These are phyloP conservation scores for Gila orcuttii DNA, from an alignment of 2,113 vertebrate species.

Conservation along the genomic window DNA sequence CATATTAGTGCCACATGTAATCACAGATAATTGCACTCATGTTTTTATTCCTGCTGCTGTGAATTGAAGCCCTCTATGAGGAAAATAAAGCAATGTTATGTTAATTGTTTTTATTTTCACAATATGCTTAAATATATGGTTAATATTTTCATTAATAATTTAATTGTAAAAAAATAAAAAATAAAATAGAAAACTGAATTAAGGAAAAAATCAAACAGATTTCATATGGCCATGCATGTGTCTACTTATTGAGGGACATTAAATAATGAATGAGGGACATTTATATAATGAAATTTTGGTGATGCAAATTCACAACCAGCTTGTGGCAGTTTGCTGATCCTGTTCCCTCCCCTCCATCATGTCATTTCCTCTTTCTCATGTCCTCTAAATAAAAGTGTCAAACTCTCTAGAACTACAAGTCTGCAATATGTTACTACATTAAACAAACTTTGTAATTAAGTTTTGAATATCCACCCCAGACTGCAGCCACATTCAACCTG, in stretches of 20 bases:
- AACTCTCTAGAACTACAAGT: not conserved
- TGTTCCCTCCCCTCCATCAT: not conserved
- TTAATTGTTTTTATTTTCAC: not conserved
- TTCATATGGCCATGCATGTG: not conserved
- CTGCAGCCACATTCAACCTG: not conserved
- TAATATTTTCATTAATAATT: not conserved
- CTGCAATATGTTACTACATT: not conserved
- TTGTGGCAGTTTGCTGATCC: not conserved
- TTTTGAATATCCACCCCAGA: not conserved
- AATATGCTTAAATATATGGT: not conserved
- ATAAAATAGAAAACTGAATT: not conserved
- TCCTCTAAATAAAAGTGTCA: not conserved
- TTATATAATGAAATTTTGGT: not conserved
- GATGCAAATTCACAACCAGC: not conserved
- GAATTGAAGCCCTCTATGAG: no score
- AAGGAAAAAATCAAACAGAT: not conserved
- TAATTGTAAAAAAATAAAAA: no score
- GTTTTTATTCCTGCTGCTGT: not conserved
- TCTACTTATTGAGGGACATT: not conserved
- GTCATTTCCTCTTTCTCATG: not conserved
- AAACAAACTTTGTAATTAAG: not conserved
- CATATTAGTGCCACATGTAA: not conserved
- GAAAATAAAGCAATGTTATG: no score
- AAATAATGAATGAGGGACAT: not conserved
- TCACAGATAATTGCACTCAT: not conserved